Evolutionary conservation across 37 sponge, comb jelly and placozoan species (phyloP).

Genomic region (Corticium candelabrum): DNA sequence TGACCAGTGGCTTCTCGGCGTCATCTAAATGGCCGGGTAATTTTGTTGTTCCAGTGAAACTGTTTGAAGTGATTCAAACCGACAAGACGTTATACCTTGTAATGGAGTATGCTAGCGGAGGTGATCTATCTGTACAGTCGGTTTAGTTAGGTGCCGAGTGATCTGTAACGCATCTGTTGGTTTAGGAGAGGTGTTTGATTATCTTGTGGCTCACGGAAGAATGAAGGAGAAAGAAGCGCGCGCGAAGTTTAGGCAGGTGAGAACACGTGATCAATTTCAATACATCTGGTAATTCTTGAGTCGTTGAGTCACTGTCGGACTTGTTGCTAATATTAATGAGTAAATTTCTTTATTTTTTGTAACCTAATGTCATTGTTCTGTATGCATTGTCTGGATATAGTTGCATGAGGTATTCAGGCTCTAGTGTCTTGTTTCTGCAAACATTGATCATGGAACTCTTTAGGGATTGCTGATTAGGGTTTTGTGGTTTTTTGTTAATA

Average conservation of each 20-base stretch:
- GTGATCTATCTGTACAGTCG: slow-evolving; percentile 37
- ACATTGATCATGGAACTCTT: no score
- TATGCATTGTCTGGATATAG: no score
- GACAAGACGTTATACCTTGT: slow-evolving; percentile 95
- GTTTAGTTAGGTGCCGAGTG: neutral
- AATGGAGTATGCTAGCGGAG: slow-evolving; percentile 99
- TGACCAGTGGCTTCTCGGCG: neutral
- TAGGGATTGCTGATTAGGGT: no score
- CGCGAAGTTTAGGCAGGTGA: slow-evolving; percentile 94
- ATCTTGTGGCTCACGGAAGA: slow-evolving; percentile 95
- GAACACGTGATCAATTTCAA: neutral
- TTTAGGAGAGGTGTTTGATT: slow-evolving; percentile 97
- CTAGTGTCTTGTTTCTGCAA: no score
- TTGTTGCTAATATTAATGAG: no score
- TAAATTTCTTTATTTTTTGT: no score
- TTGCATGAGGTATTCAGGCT: no score
- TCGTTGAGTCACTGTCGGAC: no score
- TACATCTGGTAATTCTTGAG: no score
- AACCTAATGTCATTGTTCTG: no score
- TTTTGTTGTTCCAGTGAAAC: slow-evolving; percentile 50
- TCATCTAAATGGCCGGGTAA: neutral
- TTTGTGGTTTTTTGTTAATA: no score
- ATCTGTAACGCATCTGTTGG: neutral
- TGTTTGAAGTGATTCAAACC: slow-evolving; percentile 97
- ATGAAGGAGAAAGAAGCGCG: slow-evolving; percentile 99